phyloP scores from a whole-genome alignment of 1,140 invertebrate genomes.

The Hydropsyche tenuis region DNA sequence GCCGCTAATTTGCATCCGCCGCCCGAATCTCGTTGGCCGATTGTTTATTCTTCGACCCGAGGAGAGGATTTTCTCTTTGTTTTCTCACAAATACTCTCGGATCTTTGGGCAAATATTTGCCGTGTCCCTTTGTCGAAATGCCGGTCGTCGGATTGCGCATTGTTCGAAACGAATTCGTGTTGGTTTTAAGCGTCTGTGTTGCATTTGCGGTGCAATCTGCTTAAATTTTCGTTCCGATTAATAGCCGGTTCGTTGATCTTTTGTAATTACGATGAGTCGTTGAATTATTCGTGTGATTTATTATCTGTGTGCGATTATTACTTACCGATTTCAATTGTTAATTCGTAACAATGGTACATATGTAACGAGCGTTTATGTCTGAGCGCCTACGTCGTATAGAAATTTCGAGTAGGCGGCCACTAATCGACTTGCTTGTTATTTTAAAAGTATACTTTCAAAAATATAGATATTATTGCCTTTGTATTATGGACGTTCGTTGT shows the following conservation, averaged over 20 bases:
- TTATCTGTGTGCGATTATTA: no score
- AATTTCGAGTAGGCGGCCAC: not conserved
- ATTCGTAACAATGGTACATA: constrained; percentile 19
- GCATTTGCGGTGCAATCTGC: not conserved
- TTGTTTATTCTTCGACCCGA: not conserved
- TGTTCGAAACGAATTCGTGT: no score
- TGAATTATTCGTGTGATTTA: no score
- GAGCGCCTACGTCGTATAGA: constrained; percentile 9
- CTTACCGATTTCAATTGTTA: constrained; percentile 11
- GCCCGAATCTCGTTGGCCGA: not conserved
- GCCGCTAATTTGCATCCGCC: no score
- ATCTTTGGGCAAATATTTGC: constrained; percentile 11
- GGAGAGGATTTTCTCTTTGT: not conserved
- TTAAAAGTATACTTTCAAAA: no score
- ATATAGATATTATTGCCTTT: no score
- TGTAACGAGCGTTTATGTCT: not conserved
- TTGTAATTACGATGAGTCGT: no score
- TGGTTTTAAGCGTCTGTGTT: not conserved
- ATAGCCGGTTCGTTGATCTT: no score
- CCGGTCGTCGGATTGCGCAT: not conserved
- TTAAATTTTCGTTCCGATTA: no score
- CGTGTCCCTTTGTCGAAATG: constrained; percentile 13
- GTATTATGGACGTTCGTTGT: no score
- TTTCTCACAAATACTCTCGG: not conserved
- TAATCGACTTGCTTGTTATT: not conserved